These are phyloP conservation scores for Propithecus deckenii DNA, from an alignment of 2,797 vertebrate species.

Conservation along the genomic window DNA sequence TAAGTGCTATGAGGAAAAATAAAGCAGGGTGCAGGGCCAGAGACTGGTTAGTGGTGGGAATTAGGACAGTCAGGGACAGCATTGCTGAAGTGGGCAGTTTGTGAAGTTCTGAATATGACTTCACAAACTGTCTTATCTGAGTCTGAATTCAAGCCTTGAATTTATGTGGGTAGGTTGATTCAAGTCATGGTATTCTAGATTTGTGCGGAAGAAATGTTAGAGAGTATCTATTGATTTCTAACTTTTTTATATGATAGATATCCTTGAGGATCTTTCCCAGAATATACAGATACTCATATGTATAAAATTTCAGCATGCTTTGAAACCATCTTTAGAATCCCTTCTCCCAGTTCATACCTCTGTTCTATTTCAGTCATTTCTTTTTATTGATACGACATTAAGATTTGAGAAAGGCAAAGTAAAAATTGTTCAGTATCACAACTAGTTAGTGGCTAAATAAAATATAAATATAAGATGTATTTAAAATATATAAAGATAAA, in stretches of 20 bases:
- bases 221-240: background rate
- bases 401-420: constrained; percentile 14
- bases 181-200: background rate
- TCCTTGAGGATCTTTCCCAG: background rate
- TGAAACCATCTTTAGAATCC: background rate
- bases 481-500: background rate
- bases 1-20: background rate
- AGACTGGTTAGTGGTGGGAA: background rate
- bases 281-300: background rate
- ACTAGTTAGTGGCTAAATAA: background rate
- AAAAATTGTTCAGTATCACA: background rate
- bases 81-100: background rate
- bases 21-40: background rate
- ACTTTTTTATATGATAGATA: background rate
- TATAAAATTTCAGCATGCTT: background rate
- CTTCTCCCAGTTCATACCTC: background rate
- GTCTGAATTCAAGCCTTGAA: background rate
- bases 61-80: background rate
- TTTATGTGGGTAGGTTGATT: background rate
- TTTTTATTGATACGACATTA: background rate
- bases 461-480: background rate
- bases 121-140: background rate
- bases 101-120: background rate
- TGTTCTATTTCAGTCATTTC: background rate
- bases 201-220: background rate